phyloP scores from a whole-genome alignment of 2,888 invertebrate genomes.

The Napeogenes inachia region DNA sequence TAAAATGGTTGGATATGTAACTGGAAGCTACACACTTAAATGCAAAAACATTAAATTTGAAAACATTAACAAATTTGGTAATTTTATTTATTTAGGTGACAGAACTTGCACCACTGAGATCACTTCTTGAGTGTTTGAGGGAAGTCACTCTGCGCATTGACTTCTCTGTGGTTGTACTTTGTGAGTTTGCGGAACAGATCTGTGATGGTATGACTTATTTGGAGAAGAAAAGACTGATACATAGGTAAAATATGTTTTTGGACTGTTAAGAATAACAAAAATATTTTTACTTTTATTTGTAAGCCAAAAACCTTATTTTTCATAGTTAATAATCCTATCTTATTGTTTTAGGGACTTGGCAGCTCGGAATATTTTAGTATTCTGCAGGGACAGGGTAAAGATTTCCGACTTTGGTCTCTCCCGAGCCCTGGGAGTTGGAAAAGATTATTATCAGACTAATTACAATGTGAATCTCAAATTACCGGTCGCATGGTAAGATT shows the following conservation, averaged over 20 bases:
- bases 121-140: slow-evolving; percentile 95
- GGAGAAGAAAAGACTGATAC: slow-evolving; percentile 96
- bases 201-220: slow-evolving; percentile 99
- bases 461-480: slow-evolving; percentile 97
- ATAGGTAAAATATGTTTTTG: slow-evolving; percentile 78
- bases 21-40: too few species aligned
- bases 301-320: background rate
- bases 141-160: slow-evolving; percentile 93
- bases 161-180: slow-evolving; percentile 93
- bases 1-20: too few species aligned
- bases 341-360: slow-evolving; percentile 89
- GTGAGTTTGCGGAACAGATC: slow-evolving; percentile 97
- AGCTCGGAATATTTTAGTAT: slow-evolving; percentile 97
- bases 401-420: slow-evolving; percentile 99
- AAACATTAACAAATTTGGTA: background rate
- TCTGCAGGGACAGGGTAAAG: slow-evolving; percentile 97
- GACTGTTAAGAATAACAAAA: background rate
- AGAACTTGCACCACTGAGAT: slow-evolving; percentile 96
- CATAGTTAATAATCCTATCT: slow-evolving; percentile 1
- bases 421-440: slow-evolving; percentile 96
- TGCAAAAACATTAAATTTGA: too few species aligned
- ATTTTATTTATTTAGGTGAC: slow-evolving; percentile 80
- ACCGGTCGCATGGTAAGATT: slow-evolving; percentile 94
- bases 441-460: slow-evolving; percentile 99
- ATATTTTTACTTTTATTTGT: background rate